Conservation (phyloP, 2,113 vertebrate genomes). For the Podiceps cristatus region DNA sequence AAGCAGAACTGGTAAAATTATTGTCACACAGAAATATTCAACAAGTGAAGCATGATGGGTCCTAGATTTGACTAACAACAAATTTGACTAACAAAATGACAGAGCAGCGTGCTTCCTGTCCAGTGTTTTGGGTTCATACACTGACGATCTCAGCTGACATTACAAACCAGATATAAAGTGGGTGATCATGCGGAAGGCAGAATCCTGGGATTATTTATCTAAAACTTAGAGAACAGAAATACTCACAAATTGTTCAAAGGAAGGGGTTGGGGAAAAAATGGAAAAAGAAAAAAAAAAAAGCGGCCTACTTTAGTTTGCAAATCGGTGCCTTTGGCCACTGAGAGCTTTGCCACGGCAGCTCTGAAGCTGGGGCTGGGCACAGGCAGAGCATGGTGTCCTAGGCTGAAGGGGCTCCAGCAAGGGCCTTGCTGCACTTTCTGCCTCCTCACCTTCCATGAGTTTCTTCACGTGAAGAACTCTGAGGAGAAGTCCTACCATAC, state of each 20-base stretch:
- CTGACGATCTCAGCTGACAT: background rate
- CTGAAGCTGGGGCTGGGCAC: background rate
- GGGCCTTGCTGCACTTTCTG: background rate
- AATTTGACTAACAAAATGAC: background rate
- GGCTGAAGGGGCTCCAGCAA: background rate
- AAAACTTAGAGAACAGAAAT: background rate
- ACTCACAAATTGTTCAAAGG: background rate
- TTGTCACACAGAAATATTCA: background rate
- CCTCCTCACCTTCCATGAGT: background rate
- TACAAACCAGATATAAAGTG: background rate
- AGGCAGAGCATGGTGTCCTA: background rate
- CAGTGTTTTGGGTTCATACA: background rate
- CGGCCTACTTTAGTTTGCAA: background rate
- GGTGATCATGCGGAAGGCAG: background rate
- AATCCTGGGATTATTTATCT: background rate
- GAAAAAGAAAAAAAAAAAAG: background rate
- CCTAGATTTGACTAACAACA: background rate
- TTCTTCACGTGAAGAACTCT: background rate
- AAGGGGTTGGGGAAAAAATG: fast-evolving
- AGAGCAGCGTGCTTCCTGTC: background rate
- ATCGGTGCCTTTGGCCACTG: background rate
- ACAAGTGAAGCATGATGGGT: background rate
- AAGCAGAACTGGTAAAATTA: background rate
- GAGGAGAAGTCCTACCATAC: background rate
- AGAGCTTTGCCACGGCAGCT: background rate